Evolutionary conservation across 2,888 invertebrate species (phyloP).

Genomic region (Aleiodes testaceus): DNA sequence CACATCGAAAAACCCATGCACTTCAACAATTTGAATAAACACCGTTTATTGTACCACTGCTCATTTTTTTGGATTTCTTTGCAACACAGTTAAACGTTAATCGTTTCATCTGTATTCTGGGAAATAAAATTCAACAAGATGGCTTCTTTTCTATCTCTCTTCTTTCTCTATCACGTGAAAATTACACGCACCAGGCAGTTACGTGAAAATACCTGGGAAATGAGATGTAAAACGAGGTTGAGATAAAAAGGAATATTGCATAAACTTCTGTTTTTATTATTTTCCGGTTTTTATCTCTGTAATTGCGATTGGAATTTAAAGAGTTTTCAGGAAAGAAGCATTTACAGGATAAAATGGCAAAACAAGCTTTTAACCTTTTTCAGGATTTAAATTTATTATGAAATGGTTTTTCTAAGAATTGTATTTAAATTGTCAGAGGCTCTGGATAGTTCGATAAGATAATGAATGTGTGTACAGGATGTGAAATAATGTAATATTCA

Average conservation of each 20-base stretch:
- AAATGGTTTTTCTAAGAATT: too few relatives aligned
- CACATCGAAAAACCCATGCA: too few relatives aligned
- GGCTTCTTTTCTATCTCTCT: not conserved
- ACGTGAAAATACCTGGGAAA: not conserved
- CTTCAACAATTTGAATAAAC: too few relatives aligned
- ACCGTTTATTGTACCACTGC: not conserved
- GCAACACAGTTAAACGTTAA: not conserved
- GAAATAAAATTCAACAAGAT: conserved; percentile 13
- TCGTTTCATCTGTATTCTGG: conserved; percentile 2
- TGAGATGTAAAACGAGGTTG: conserved; percentile 4
- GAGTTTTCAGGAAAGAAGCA: too few relatives aligned
- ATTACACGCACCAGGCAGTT: conserved; percentile 18
- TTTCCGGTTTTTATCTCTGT: not conserved
- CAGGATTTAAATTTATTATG: too few relatives aligned
- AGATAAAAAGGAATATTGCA: not conserved
- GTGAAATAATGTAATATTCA: not conserved
- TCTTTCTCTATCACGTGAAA: conserved; percentile 5
- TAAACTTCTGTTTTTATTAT: not conserved
- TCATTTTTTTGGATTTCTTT: conserved; percentile 1
- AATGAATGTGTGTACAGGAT: too few relatives aligned
- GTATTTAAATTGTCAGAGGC: too few relatives aligned
- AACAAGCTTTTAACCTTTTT: too few relatives aligned
- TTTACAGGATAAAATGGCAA: too few relatives aligned
- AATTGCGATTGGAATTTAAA: too few relatives aligned
- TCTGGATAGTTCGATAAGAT: too few relatives aligned